phyloP scores from a whole-genome alignment of 2,888 invertebrate species.

The Drosophila vallismaia region DNA sequence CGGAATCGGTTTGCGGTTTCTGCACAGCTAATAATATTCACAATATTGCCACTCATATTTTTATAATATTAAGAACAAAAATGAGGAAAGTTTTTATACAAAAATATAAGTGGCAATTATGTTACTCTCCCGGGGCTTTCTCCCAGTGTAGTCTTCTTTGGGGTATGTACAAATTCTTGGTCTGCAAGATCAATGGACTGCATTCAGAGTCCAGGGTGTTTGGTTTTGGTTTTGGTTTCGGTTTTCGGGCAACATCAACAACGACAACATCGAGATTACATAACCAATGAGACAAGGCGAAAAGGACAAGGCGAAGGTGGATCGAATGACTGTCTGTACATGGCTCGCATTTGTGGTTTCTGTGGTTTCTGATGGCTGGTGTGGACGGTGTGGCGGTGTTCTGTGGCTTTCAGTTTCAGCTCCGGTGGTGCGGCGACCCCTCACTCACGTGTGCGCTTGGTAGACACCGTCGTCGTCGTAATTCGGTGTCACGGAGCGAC shows the following conservation, averaged over 20 bases:
- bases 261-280: conserved; percentile 68
- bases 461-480: conserved; percentile 81
- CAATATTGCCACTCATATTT: neutral
- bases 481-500: conserved; percentile 78
- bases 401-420: conserved; percentile 33
- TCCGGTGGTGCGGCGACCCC: conserved; percentile 22
- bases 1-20: conserved; percentile 39
- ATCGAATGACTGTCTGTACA: conserved; percentile 57
- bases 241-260: conserved; percentile 35
- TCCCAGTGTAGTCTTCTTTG: neutral
- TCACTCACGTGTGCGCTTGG: conserved; percentile 84
- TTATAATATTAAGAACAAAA: neutral
- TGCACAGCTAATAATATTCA: conserved; percentile 7
- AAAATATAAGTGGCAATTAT: neutral
- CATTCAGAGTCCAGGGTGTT: conserved; percentile 29
- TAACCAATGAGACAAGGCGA: conserved; percentile 51
- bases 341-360: conserved; percentile 35
- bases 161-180: conserved; percentile 40
- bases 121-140: neutral
- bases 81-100: neutral
- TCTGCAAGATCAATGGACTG: conserved; percentile 33
- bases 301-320: conserved; percentile 31
- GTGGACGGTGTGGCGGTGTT: conserved; percentile 1
- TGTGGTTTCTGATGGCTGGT: conserved; percentile 22
- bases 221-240: conserved; percentile 15